A percentile compares a stretch with the other conserved stretches of the same genome.
These are phyloP conservation scores for Phortica magna DNA, from an alignment of 2,888 invertebrate genomes.

Conservation along the genomic window DNA sequence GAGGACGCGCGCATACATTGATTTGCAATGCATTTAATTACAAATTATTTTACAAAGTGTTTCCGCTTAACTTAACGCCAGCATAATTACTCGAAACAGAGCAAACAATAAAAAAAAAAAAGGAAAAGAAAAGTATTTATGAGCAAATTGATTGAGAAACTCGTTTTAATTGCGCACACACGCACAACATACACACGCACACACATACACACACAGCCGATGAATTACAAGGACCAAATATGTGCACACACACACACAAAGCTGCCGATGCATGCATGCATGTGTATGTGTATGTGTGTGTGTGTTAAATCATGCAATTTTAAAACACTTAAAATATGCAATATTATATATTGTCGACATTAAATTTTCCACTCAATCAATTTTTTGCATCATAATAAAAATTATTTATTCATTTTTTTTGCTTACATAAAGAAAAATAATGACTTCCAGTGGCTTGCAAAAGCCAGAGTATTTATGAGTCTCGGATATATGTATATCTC, in stretches of 20 bases:
- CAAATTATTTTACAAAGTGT: conserved; percentile 60
- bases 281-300: conserved; percentile 14
- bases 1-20: not conserved
- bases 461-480: not conserved
- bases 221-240: not conserved
- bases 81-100: conserved; percentile 60
- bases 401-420: not conserved
- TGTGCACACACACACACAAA: conserved; percentile 33
- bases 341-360: conserved; percentile 59
- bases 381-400: conserved; percentile 45
- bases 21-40: conserved; percentile 50
- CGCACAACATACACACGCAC: conserved; percentile 27
- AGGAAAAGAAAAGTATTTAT: conserved; percentile 48
- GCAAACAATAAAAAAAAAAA: conserved; percentile 7
- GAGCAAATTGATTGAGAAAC: conserved; percentile 63
- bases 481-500: not conserved
- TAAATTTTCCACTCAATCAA: conserved; percentile 67
- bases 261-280: not conserved
- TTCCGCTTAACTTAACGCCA: conserved; percentile 66
- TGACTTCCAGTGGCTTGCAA: not conserved
- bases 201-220: conserved; percentile 8
- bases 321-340: conserved; percentile 63
- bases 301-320: conserved; percentile 54
- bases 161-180: conserved; percentile 61
- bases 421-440: not conserved